Percentiles rank a stretch among this genome's conserved stretches.
phyloP scores from a whole-genome alignment of 2,797 vertebrate species.

The Mormyrus proboscirostris region DNA sequence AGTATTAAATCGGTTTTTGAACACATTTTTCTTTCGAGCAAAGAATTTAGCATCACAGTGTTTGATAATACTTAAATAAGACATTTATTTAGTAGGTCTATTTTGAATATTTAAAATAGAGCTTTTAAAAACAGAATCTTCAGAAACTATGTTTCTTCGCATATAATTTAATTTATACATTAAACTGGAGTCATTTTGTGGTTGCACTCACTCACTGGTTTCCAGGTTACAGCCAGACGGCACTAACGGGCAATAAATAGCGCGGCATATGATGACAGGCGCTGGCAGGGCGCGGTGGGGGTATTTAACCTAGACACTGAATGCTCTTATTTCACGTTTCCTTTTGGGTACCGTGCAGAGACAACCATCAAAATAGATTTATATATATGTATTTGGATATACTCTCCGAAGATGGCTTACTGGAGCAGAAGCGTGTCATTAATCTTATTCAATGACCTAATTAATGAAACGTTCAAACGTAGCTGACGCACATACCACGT shows the following conservation, averaged over 20 bases:
- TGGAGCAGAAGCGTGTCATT: neutral
- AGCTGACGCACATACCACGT: neutral
- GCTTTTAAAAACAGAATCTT: neutral
- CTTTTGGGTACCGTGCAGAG: neutral
- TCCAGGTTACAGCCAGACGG: conserved; percentile 47
- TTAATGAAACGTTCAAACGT: neutral
- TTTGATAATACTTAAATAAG: neutral
- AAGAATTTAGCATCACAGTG: neutral
- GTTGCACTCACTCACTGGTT: conserved; percentile 39
- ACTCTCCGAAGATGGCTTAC: neutral
- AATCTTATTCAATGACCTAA: neutral
- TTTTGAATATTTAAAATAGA: neutral
- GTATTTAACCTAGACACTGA: neutral
- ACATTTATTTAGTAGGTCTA: neutral
- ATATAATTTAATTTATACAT: conserved; percentile 13
- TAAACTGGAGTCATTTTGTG: conserved; percentile 33
- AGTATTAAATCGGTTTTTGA: neutral
- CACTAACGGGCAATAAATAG: conserved; percentile 47
- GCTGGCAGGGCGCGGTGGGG: neutral
- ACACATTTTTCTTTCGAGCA: neutral
- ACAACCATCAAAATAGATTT: neutral
- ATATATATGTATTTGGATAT: neutral
- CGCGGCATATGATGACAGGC: conserved; percentile 13
- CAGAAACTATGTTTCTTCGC: neutral
- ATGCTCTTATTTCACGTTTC: conserved; percentile 1